A percentile compares a stretch with the other conserved stretches of the same genome.
These are phyloP conservation scores for Phoeniculus purpureus DNA, from an alignment of 2,797 vertebrate genomes.

Conservation along the genomic window DNA sequence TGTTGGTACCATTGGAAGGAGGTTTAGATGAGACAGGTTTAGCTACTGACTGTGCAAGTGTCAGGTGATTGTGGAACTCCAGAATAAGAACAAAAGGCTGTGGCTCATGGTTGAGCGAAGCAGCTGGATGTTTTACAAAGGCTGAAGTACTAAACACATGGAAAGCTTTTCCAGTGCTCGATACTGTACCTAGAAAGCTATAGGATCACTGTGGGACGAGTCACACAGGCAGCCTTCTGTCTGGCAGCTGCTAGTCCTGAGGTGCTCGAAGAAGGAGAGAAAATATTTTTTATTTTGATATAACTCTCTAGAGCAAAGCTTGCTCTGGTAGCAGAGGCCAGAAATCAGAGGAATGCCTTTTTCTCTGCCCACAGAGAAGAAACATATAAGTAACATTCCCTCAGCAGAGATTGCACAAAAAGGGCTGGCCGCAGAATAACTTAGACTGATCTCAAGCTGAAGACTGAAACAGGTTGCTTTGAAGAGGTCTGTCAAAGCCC, in stretches of 20 bases:
- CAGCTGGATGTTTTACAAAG: background rate
- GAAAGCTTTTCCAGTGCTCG: background rate
- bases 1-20: background rate
- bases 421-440: constrained; percentile 1
- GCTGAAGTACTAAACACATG: background rate
- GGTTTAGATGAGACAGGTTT: background rate
- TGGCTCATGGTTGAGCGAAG: background rate
- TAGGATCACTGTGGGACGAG: background rate
- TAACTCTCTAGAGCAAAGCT: background rate
- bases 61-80: background rate
- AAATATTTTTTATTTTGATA: too few species aligned
- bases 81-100: background rate
- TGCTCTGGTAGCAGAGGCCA: constrained; percentile 11
- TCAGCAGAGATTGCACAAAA: background rate
- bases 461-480: constrained; percentile 50
- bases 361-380: constrained; percentile 41
- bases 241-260: constrained; percentile 49
- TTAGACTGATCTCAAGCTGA: background rate
- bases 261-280: background rate
- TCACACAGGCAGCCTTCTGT: background rate
- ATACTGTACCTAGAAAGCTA: background rate
- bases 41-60: background rate
- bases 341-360: constrained; percentile 53
- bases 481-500: constrained; percentile 14
- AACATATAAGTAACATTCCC: background rate